These are phyloP conservation scores for Podiceps cristatus DNA, from an alignment of 2,113 vertebrate genomes.

Conservation along the genomic window DNA sequence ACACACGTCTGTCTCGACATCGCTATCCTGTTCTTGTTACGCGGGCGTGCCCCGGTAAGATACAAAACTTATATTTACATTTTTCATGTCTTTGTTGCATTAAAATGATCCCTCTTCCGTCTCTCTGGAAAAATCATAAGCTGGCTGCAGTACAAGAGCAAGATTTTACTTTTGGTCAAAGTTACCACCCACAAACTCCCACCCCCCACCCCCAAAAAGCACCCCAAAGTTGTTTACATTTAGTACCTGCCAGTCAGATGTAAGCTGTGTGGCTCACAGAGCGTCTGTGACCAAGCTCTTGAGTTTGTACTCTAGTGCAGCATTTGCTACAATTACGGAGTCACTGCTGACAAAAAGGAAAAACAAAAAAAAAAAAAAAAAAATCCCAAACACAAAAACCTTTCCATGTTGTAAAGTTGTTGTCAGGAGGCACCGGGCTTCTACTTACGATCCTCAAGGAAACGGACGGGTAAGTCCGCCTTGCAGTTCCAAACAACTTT, in stretches of 20 bases:
- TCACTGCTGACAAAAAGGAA: constrained; percentile 70
- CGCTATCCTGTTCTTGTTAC: constrained; percentile 25
- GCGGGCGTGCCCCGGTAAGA: constrained; percentile 32
- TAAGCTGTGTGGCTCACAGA: constrained; percentile 57
- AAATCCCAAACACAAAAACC: constrained; percentile 53
- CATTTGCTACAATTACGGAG: constrained; percentile 78
- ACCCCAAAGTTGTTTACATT: constrained; percentile 57
- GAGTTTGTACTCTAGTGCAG: constrained; percentile 81
- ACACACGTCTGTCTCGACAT: neutral
- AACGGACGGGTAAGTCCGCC: neutral
- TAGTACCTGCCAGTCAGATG: constrained; percentile 70
- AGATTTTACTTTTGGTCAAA: constrained; percentile 77
- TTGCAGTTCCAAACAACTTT: neutral
- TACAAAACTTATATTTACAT: constrained; percentile 53
- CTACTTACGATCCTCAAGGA: constrained; percentile 37
- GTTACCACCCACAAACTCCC: constrained; percentile 58
- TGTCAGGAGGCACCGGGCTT: constrained; percentile 81
- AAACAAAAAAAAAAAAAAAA: constrained; percentile 50
- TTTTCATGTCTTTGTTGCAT: constrained; percentile 42
- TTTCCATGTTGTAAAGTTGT: constrained; percentile 48
- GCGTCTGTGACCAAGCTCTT: constrained; percentile 55
- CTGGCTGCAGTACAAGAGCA: constrained; percentile 80
- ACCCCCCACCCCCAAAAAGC: constrained; percentile 50
- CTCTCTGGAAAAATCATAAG: constrained; percentile 63
- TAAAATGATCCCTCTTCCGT: constrained; percentile 69